These are phyloP conservation scores for Thalassoma bifasciatum DNA, from an alignment of 2,113 vertebrate genomes.

Conservation along the genomic window DNA sequence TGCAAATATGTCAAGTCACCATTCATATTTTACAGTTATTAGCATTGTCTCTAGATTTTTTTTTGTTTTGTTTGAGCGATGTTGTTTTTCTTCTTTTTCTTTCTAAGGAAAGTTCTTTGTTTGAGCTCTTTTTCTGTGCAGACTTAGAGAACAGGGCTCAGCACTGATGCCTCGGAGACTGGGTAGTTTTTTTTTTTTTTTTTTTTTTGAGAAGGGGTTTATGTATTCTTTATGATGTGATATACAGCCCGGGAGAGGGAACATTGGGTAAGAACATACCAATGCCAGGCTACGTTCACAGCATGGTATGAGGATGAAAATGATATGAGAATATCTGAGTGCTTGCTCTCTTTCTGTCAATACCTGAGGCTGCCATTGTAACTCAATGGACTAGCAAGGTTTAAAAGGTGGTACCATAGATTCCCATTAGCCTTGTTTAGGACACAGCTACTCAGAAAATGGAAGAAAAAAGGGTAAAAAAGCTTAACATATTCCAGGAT, in stretches of 20 bases:
- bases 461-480: not conserved
- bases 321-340: constrained; percentile 68
- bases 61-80: constrained; percentile 42
- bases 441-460: constrained; percentile 12
- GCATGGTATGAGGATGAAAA: constrained; percentile 77
- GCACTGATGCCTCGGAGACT: constrained; percentile 78
- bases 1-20: constrained; percentile 84
- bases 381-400: constrained; percentile 33
- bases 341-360: constrained; percentile 73
- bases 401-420: constrained; percentile 37
- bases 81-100: constrained; percentile 66
- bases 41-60: constrained; percentile 69
- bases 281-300: constrained; percentile 77
- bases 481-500: too few species aligned
- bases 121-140: constrained; percentile 73
- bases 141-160: constrained; percentile 76
- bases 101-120: constrained; percentile 79
- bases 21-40: constrained; percentile 80
- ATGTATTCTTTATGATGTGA: constrained; percentile 85
- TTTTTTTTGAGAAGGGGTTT: constrained; percentile 68
- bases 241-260: constrained; percentile 80
- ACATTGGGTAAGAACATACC: constrained; percentile 79
- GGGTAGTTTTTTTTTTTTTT: constrained; percentile 56
- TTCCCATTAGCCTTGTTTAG: constrained; percentile 27
- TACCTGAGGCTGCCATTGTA: constrained; percentile 68